These are phyloP conservation scores for Drosophila triauraria DNA, from an alignment of 1,140 invertebrate species.

Conservation along the genomic window DNA sequence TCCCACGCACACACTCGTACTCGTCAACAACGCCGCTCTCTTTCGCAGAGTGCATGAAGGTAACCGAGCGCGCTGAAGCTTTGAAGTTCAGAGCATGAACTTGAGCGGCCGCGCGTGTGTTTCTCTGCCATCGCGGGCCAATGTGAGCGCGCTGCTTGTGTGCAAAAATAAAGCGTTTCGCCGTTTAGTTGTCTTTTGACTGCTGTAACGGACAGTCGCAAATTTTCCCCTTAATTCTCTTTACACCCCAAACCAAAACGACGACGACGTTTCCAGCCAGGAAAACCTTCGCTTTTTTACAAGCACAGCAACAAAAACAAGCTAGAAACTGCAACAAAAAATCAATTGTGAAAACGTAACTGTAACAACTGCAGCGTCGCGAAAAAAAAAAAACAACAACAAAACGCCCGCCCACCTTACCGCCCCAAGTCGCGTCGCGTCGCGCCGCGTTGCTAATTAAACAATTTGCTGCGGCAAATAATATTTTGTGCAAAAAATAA, in stretches of 20 bases:
- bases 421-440: constrained; percentile 17
- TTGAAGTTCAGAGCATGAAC: constrained; percentile 82
- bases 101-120: constrained; percentile 70
- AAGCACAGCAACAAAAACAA: constrained; percentile 33
- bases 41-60: constrained; percentile 52
- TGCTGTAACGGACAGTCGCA: constrained; percentile 79
- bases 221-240: constrained; percentile 33
- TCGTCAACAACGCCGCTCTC: neutral
- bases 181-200: constrained; percentile 75
- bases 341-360: constrained; percentile 67
- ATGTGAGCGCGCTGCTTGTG: constrained; percentile 41
- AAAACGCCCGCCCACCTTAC: constrained; percentile 25
- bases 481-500: constrained; percentile 24
- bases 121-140: constrained; percentile 37
- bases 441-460: constrained; percentile 57
- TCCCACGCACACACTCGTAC: constrained; percentile 16
- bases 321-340: constrained; percentile 50
- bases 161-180: constrained; percentile 77
- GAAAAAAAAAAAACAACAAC: constrained; percentile 38
- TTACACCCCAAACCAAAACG: neutral
- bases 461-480: constrained; percentile 41
- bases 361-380: constrained; percentile 59
- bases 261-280: constrained; percentile 14
- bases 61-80: constrained; percentile 63
- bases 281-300: constrained; percentile 60